Evolutionary conservation across 2,113 vertebrate species (phyloP).

Genomic region (Nannospalax galili): DNA sequence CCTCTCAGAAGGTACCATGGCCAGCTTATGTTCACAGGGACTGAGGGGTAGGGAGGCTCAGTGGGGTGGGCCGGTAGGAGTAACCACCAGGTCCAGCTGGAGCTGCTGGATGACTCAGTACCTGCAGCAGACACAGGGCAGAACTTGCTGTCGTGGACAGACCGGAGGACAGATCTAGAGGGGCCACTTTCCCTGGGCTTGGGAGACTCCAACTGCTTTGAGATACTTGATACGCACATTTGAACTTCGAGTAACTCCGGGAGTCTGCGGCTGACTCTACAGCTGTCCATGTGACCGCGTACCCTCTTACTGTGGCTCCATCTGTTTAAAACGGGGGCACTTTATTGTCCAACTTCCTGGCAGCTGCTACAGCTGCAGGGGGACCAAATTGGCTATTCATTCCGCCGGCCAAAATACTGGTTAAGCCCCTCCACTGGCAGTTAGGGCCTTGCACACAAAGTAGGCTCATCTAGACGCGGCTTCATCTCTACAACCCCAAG

Average conservation of each 20-base stretch:
- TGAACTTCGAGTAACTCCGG: not conserved
- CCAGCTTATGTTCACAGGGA: no score
- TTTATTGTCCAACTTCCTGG: not conserved
- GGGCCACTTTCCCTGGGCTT: not conserved
- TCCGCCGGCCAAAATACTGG: not conserved
- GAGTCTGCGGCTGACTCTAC: not conserved
- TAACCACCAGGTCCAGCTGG: not conserved
- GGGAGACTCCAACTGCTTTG: not conserved
- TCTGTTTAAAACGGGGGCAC: fast-evolving
- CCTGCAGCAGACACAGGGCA: fast-evolving
- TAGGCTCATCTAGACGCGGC: fast-evolving
- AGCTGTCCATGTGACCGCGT: fast-evolving
- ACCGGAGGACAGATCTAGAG: fast-evolving
- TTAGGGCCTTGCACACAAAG: fast-evolving
- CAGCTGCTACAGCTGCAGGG: not conserved
- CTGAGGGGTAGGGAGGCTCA: not conserved
- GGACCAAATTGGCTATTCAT: not conserved
- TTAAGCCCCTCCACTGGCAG: fast-evolving
- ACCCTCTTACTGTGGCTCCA: not conserved
- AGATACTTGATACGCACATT: fast-evolving
- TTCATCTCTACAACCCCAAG: fast-evolving
- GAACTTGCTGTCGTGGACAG: fast-evolving
- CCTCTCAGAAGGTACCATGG: not conserved
- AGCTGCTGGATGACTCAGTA: fast-evolving
- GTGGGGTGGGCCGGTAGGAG: not conserved